Conservation (phyloP, 2,888 invertebrate species). For the Idaea straminata region DNA sequence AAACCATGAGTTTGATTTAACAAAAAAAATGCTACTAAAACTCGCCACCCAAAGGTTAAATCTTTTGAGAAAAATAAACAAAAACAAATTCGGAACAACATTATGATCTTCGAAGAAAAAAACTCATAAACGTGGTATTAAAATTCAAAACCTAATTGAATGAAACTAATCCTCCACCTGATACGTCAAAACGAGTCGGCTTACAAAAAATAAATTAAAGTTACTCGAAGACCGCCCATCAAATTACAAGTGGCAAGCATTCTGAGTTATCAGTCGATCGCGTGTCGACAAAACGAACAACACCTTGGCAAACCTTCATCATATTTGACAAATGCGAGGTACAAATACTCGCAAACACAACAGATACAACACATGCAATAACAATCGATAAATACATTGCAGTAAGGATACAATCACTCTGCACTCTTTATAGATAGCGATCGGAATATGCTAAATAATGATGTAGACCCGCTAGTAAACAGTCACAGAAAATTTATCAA, state of each 20-base stretch:
- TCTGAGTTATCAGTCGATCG: constrained; percentile 60
- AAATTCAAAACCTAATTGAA: constrained; percentile 1
- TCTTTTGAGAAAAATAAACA: not conserved
- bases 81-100: not conserved
- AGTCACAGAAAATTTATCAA: constrained; percentile 42
- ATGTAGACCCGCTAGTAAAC: constrained; percentile 44
- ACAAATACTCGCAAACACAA: constrained; percentile 58
- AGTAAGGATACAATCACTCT: constrained; percentile 40
- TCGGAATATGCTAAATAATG: constrained; percentile 51
- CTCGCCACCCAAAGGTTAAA: not conserved
- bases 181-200: constrained; percentile 1
- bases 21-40: not conserved
- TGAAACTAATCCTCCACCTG: not conserved
- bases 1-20: not conserved
- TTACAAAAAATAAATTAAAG: constrained; percentile 40
- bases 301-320: constrained; percentile 62
- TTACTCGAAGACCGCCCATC: constrained; percentile 57
- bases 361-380: constrained; percentile 28
- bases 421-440: constrained; percentile 40
- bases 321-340: constrained; percentile 65
- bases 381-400: constrained; percentile 33
- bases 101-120: not conserved
- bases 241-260: constrained; percentile 65
- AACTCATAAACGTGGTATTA: not conserved
- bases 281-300: constrained; percentile 70